Percentiles rank a stretch among this genome's conserved stretches.
phyloP scores from a whole-genome alignment of 2,797 vertebrate genomes.

The Vultur gryphus region DNA sequence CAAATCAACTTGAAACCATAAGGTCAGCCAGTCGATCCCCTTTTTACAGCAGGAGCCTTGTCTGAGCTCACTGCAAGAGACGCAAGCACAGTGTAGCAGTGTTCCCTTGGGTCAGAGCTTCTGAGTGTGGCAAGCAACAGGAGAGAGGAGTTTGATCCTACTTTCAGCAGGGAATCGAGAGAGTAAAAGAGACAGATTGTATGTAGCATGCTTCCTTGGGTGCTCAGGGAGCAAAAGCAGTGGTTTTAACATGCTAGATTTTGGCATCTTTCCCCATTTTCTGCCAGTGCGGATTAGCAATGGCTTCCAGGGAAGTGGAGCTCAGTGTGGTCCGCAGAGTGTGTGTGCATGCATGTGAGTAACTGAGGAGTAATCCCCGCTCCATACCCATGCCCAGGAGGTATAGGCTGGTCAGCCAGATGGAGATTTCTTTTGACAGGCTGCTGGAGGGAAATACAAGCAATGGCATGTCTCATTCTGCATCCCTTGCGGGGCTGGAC shows the following conservation, averaged over 20 bases:
- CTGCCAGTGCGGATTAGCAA: neutral
- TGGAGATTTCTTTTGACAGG: constrained; percentile 57
- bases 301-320: neutral
- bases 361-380: neutral
- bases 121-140: neutral
- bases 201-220: neutral
- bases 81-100: accelerated
- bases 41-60: neutral
- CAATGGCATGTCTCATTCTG: neutral
- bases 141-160: neutral
- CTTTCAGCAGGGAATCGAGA: neutral
- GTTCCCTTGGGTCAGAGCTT: neutral
- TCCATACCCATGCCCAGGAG: neutral
- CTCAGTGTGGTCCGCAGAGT: neutral
- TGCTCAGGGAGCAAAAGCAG: neutral
- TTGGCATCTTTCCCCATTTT: neutral
- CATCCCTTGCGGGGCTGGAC: neutral
- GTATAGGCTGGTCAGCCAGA: neutral
- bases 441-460: constrained; percentile 23
- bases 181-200: neutral
- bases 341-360: neutral
- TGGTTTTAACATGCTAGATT: neutral
- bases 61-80: neutral
- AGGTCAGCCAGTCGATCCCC: neutral
- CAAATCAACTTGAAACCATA: neutral